A percentile compares a stretch with the other conserved stretches of the same genome.
Evolutionary conservation across 1,140 invertebrate genomes (phyloP).

Genomic region (Fopius arisanus): DNA sequence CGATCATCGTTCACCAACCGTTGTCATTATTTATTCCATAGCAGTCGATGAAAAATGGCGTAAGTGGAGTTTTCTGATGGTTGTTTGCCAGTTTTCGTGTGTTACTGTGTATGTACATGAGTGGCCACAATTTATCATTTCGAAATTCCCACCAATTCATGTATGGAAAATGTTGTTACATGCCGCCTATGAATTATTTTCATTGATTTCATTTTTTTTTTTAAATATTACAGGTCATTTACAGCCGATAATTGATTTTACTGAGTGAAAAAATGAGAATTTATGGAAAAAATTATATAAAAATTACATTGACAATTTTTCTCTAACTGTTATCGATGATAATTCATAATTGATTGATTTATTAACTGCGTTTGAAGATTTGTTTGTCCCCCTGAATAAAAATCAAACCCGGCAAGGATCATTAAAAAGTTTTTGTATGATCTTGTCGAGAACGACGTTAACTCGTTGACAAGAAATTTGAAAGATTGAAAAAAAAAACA

Average conservation of each 20-base stretch:
- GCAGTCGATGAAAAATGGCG: constrained; percentile 24
- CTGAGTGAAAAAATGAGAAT: too few species aligned
- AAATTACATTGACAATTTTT: too few species aligned
- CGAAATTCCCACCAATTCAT: too few species aligned
- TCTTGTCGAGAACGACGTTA: neutral
- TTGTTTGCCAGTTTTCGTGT: constrained; percentile 14
- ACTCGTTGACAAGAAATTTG: too few species aligned
- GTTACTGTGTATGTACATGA: too few species aligned
- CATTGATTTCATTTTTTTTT: too few species aligned
- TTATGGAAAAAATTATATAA: too few species aligned
- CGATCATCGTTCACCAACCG: constrained; percentile 4
- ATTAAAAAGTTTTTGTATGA: neutral
- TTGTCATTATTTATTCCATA: constrained; percentile 28
- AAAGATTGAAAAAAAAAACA: neutral
- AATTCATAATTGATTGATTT: too few species aligned
- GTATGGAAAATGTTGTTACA: neutral
- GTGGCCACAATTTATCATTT: neutral
- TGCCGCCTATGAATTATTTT: neutral
- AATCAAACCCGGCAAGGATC: neutral
- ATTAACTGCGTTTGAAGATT: neutral
- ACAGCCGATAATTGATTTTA: too few species aligned
- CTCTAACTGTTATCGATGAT: too few species aligned
- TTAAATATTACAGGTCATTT: too few species aligned
- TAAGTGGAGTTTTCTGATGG: constrained; percentile 31
- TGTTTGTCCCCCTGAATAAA: neutral